Base-by-base conservation (phyloP, 2,113 vertebrate species). In the Archocentrus centrarchus region DNA sequence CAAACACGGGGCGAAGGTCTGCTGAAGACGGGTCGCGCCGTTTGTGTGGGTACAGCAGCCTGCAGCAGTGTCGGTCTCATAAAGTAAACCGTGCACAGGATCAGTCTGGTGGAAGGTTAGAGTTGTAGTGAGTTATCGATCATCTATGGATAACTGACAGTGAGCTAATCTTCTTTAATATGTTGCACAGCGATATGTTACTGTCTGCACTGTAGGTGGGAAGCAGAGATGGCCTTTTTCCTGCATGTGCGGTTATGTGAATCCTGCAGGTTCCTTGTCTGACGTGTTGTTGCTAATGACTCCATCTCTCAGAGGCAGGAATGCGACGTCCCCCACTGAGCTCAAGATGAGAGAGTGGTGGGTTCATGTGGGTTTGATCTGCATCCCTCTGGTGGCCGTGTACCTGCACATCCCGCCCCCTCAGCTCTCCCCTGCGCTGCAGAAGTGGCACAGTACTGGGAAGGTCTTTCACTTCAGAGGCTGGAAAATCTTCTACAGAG, bases 381-480 rank as follows among this genome's bases (percentile, higher is more conserved):
- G 91, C 0, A 86, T 98, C 53, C 97, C 98, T 18, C 96, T 99
- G 81, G 88, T 98, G 0, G 97, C 98, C 0, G 96, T 98, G 1
- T 99, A 99, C 92, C 96, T 98, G 78, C 97, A 98, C 91, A 95
- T 99, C 91, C 98, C 98, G 0, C 96, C 97, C 2, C 98, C 98
- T 0, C 95, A 96, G 86, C 96, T 97, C 0, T 98, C 98, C 1
- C 95, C 97, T 0, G 95, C 97, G 0, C 96, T 99, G 14, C 96
- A 95, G 68, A 96, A 95, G 79, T 99, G 98, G 98, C 96, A 92
- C 53, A 80, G 92, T 0, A 94, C 96, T 0, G 97, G 98, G n/a
- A 85, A 92, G 30, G 94, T 93, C 81, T 98, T 98, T 89, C 96
- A 90, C 55, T 98, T 97, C 95, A 95, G 96, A 82, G 96, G 95